Percentiles rank a stretch among this genome's conserved stretches.
Conservation (phyloP, 2,113 vertebrate genomes). For the Nettapus auritus region DNA sequence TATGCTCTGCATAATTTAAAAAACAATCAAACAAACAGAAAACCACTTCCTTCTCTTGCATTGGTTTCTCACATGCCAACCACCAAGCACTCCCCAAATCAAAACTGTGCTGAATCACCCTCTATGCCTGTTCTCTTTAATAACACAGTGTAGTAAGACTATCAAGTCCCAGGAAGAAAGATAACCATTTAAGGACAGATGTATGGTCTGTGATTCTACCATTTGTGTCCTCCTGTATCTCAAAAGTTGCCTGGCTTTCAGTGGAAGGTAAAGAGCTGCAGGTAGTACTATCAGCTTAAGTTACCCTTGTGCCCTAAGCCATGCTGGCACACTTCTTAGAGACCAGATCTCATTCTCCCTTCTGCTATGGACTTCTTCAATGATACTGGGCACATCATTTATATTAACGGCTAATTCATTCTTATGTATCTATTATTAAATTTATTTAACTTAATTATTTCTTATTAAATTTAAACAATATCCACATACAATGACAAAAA, state of each 20-base stretch:
- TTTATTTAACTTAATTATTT: not conserved
- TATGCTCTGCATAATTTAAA: not conserved
- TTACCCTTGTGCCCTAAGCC: not conserved
- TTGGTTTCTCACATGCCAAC: not conserved
- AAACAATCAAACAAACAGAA: not conserved
- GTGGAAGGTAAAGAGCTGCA: not conserved
- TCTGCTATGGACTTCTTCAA: not conserved
- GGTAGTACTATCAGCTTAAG: not conserved
- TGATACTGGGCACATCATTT: not conserved
- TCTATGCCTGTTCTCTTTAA: not conserved
- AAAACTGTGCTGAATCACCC: not conserved
- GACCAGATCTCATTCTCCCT: not conserved
- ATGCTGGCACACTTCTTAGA: not conserved
- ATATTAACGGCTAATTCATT: not conserved
- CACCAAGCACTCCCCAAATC: not conserved
- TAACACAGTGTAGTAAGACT: not conserved
- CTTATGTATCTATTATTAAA: too few species aligned
- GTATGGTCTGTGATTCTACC: not conserved
- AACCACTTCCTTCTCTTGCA: not conserved
- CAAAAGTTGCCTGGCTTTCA: not conserved
- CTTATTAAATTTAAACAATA: not conserved
- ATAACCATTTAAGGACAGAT: not conserved
- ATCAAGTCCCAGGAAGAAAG: not conserved
- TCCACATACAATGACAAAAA: not conserved
- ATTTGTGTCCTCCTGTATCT: not conserved